A percentile compares a stretch with the other conserved stretches of the same genome.
These are phyloP conservation scores for Hippoglossus stenolepis DNA, from an alignment of 2,113 vertebrate species.

Conservation along the genomic window DNA sequence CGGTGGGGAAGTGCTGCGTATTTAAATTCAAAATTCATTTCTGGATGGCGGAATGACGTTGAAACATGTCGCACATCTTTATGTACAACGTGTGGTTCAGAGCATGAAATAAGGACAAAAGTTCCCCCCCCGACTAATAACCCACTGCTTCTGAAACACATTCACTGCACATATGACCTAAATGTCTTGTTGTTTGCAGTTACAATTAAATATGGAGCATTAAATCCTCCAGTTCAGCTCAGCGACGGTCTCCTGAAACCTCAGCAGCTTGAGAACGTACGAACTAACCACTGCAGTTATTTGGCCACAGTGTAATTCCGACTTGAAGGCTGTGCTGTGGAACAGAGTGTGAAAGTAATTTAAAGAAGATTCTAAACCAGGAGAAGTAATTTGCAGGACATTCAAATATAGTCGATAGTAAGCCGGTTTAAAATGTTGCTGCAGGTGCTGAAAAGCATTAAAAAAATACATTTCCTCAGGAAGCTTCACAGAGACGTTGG, in stretches of 20 bases:
- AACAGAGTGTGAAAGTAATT: conserved; percentile 27
- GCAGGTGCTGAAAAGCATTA: conserved; percentile 16
- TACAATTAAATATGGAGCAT: too few species aligned
- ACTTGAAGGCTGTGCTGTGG: background rate
- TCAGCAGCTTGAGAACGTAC: background rate
- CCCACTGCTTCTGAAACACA: background rate
- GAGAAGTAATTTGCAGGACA: conserved; percentile 22
- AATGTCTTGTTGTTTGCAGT: background rate
- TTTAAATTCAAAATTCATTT: too few species aligned
- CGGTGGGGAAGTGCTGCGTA: conserved; percentile 14
- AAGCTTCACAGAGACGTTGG: conserved; percentile 11
- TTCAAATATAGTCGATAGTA: conserved; percentile 17
- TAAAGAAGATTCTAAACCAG: conserved; percentile 40
- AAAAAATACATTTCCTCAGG: conserved; percentile 19
- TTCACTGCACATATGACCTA: too few species aligned
- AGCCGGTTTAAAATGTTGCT: background rate
- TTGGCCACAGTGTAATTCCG: background rate
- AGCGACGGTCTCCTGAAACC: background rate
- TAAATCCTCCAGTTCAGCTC: background rate
- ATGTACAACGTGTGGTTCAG: too few species aligned
- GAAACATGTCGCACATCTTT: too few species aligned
- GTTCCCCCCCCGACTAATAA: too few species aligned
- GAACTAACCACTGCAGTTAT: background rate
- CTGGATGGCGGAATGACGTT: too few species aligned
- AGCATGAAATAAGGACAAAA: too few species aligned